These are phyloP conservation scores for Athetis lepigone DNA, from an alignment of 2,888 invertebrate species.

Conservation along the genomic window DNA sequence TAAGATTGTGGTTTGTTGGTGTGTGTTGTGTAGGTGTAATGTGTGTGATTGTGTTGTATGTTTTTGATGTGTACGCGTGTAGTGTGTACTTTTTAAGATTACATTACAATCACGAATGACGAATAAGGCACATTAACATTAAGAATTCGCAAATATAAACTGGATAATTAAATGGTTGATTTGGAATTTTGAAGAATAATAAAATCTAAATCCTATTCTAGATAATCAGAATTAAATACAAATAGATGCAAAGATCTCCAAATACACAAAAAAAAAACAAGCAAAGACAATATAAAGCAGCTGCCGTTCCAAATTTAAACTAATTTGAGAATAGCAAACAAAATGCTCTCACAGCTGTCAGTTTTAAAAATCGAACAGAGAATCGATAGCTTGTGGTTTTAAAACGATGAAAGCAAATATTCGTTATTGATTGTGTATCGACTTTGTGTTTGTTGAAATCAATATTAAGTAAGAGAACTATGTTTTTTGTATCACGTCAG, in stretches of 20 bases:
- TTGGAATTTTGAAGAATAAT: constrained; percentile 8
- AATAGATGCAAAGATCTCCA: background rate
- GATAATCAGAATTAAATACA: background rate
- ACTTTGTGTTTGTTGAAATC: constrained; percentile 60
- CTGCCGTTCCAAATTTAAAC: constrained; percentile 38
- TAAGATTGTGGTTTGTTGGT: background rate
- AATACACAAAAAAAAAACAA: background rate
- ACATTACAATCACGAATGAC: background rate
- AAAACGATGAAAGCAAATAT: constrained; percentile 37
- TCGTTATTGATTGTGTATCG: constrained; percentile 65
- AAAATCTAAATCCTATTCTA: background rate
- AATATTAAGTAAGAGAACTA: constrained; percentile 48
- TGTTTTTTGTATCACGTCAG: constrained; percentile 43
- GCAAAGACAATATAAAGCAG: constrained; percentile 21
- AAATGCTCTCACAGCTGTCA: constrained; percentile 29
- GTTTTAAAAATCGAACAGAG: constrained; percentile 28
- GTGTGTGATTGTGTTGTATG: background rate
- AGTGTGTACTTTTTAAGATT: background rate
- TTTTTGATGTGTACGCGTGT: background rate
- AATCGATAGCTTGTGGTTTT: constrained; percentile 43
- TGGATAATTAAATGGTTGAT: background rate
- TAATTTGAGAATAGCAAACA: constrained; percentile 42
- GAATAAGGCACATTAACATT: background rate
- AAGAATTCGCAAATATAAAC: background rate
- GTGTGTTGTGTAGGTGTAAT: background rate